Conservation (phyloP, 2,888 invertebrate species). For the Phanerotoma sp. region DNA sequence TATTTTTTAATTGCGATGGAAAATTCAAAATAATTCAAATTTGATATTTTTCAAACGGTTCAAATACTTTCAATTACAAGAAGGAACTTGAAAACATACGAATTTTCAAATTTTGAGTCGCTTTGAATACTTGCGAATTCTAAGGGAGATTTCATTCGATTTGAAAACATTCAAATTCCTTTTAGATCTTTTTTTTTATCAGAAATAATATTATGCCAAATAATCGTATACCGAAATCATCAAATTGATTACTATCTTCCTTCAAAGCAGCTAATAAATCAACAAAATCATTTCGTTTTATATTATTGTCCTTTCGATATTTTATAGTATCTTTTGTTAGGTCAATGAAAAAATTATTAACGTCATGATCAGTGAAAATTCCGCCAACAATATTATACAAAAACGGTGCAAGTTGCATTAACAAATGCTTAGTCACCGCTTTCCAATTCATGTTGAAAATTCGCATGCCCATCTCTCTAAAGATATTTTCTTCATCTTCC, state of each 20-base stretch:
- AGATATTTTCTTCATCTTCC: constrained; percentile 49
- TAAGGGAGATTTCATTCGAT: too few species aligned
- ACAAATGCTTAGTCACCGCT: constrained; percentile 6
- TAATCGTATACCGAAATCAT: constrained; percentile 36
- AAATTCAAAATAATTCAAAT: too few species aligned
- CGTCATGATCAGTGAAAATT: constrained; percentile 33
- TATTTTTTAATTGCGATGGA: too few species aligned
- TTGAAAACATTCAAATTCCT: too few species aligned
- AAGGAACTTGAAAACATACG: too few species aligned
- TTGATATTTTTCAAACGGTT: too few species aligned
- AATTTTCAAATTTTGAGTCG: too few species aligned
- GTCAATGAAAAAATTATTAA: constrained; percentile 46
- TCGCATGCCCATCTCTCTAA: constrained; percentile 50
- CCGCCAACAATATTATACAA: constrained; percentile 36
- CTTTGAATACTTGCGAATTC: too few species aligned
- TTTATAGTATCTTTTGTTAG: constrained; percentile 50
- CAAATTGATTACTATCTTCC: constrained; percentile 36
- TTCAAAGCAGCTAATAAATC: constrained; percentile 53
- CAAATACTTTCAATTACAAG: too few species aligned
- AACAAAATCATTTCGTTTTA: constrained; percentile 57
- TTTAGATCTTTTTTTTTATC: too few species aligned
- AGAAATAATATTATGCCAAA: too few species aligned
- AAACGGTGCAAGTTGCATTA: constrained; percentile 27
- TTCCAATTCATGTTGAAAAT: constrained; percentile 38
- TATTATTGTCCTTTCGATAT: constrained; percentile 51